Conservation (phyloP, 2,113 vertebrate genomes). For the Procavia capensis region DNA sequence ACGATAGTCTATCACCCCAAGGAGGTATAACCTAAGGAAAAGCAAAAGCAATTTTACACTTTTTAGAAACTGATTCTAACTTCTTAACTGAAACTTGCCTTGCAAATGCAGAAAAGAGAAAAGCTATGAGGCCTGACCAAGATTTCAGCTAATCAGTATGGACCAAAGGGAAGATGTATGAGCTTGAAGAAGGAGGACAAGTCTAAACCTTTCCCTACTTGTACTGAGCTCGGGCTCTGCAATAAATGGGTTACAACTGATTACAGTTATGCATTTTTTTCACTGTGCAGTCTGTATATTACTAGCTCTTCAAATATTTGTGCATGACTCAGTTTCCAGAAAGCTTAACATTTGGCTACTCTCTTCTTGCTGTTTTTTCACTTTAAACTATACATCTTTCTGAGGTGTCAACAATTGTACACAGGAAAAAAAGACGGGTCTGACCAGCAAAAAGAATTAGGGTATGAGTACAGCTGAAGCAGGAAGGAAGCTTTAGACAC, state of each 20-base stretch:
- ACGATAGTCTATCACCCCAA: not conserved
- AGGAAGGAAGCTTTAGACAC: too few relatives aligned
- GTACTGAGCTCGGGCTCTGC: not conserved
- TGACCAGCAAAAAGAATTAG: not conserved
- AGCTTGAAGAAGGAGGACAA: not conserved
- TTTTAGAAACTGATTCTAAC: not conserved
- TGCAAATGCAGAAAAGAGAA: not conserved
- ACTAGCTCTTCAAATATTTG: not conserved
- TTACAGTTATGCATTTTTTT: not conserved
- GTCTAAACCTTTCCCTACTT: not conserved
- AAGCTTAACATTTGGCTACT: not conserved
- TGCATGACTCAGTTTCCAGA: not conserved
- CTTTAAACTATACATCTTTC: not conserved
- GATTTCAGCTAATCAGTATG: not conserved
- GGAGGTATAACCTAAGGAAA: not conserved
- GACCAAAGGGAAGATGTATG: not conserved
- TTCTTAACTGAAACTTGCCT: not conserved
- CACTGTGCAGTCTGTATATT: not conserved
- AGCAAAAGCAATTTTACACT: not conserved
- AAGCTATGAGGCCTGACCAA: not conserved
- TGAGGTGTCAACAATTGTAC: not conserved
- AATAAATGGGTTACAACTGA: not conserved
- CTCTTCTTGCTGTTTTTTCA: not conserved
- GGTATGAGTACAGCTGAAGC: too few relatives aligned
- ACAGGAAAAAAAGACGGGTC: not conserved